These are phyloP conservation scores for Epinephelus malabaricus DNA, from an alignment of 2,797 vertebrate genomes.

Conservation along the genomic window DNA sequence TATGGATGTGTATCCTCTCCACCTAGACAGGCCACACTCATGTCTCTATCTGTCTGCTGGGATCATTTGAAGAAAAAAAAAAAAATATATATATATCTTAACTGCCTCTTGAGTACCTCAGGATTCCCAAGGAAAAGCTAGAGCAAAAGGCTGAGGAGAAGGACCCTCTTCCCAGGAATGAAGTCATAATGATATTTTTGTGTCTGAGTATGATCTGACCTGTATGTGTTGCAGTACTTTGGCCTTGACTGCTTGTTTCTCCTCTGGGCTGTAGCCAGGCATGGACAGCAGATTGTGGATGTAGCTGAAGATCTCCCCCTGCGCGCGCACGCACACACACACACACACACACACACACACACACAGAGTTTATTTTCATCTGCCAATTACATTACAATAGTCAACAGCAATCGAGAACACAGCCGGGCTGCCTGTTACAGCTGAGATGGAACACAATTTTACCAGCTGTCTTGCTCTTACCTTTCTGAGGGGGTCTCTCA, in stretches of 20 bases:
- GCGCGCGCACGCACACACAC: constrained; percentile 30
- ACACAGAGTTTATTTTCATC: background rate
- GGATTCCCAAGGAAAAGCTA: no score
- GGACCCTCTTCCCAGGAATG: background rate
- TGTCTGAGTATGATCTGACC: constrained; percentile 76
- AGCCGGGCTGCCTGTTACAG: background rate
- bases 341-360: background rate
- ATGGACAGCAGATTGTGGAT: constrained; percentile 96
- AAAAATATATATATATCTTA: no score
- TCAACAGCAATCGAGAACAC: background rate
- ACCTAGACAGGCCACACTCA: no score
- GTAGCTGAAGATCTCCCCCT: constrained; percentile 96
- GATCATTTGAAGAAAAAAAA: no score
- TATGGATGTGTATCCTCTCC: no score
- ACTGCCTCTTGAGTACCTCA: no score
- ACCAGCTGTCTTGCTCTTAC: constrained; percentile 72
- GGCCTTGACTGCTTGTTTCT: constrained; percentile 90
- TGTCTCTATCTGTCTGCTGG: no score
- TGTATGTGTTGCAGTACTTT: constrained; percentile 90
- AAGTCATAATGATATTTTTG: background rate
- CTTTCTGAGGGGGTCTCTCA: constrained; percentile 93
- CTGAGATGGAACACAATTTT: background rate
- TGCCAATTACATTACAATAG: background rate
- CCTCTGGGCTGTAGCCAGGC: constrained; percentile 92
- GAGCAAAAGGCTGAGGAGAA: no score